Base-by-base conservation (phyloP, 1,140 invertebrate species). In the Oncopodura yosiiana region DNA sequence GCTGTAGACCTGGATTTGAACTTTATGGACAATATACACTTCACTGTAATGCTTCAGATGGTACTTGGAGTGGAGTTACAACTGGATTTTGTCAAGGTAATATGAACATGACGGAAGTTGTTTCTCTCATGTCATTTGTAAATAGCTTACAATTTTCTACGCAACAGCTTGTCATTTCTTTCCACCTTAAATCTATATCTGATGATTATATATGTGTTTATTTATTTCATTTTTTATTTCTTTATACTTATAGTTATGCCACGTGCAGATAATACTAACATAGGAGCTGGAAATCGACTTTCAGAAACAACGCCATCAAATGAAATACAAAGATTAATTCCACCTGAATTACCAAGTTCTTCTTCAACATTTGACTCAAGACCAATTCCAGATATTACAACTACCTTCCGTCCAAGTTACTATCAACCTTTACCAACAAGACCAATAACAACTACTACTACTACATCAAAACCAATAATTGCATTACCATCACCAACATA, bases 81-180 rank as follows among this genome's bases (percentile, higher is more conserved):
- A 55, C 43, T 44, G 62, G 62, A 14, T 58, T 30, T 16, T 64
- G 62, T 50, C 39, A 56, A 56, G 50, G 60, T 54, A 58, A 48
- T 6, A 14, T 18, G n/a, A n/a, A n/a, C n/a, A n/a, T 34, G 8
- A n/a, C 30, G n/a, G n/a, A 34, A 34, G n/a, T 34, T n/a, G n/a
- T 34, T n/a, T 34, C 14, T 34, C 14, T n/a, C 6, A 34, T 34
- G n/a, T 34, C 14, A 34, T 9, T n/a, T 34, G n/a, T 34, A 34
- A 9, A 9, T 34, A 34, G n/a, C 14, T 34, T 9, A 34, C 14
- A 9, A 8, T 34, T 34, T 8, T 34, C 14, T n/a, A 34, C 14
- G n/a, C 8, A 34, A 9, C 30, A 34, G n/a, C 30, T 8, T 9
- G 30, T 34, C 30, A 8, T 9, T 9, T 34, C 30, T 34, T 34